phyloP scores from a whole-genome alignment of 2,888 invertebrate species.

The Lysandra coridon region DNA sequence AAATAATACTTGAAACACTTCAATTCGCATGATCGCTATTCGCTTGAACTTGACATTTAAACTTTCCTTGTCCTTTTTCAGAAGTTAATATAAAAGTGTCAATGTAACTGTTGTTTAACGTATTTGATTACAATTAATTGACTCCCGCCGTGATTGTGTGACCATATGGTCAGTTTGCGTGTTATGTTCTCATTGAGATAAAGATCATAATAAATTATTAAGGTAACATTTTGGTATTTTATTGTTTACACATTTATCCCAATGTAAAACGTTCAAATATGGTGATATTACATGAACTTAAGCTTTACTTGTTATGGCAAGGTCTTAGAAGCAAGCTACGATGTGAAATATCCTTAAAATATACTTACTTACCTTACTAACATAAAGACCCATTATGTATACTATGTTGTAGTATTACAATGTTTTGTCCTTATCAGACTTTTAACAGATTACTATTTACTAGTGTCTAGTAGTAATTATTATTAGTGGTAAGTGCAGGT shows the following conservation, averaged over 20 bases:
- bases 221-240: neutral
- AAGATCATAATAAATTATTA: constrained; percentile 20
- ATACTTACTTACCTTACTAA: neutral
- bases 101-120: neutral
- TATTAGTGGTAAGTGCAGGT: too few species aligned
- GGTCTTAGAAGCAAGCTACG: neutral
- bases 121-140: constrained; percentile 20
- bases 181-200: neutral
- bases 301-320: neutral
- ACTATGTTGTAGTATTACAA: neutral
- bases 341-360: neutral
- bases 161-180: constrained; percentile 16
- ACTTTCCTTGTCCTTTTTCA: constrained; percentile 13
- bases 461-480: too few species aligned
- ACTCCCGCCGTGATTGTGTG: neutral
- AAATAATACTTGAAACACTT: neutral
- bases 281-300: neutral
- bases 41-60: constrained; percentile 2
- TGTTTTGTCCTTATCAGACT: too few species aligned
- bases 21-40: neutral
- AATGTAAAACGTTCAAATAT: neutral
- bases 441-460: too few species aligned
- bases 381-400: neutral
- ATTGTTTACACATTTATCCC: constrained; percentile 4
- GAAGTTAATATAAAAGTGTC: neutral